phyloP scores from a whole-genome alignment of 2,113 vertebrate species.

The Gopherus flavomarginatus region DNA sequence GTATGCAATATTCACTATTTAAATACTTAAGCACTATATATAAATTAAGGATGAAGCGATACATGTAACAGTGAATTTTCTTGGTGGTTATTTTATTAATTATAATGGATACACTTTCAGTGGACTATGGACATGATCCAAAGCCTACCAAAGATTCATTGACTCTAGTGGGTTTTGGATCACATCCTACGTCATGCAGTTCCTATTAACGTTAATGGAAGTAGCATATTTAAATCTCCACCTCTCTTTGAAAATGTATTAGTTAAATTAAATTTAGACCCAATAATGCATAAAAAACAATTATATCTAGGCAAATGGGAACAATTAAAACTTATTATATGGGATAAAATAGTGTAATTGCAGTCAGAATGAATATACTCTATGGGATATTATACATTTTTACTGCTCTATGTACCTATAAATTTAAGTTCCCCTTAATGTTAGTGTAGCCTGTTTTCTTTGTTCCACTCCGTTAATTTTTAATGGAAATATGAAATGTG shows the following conservation, averaged over 20 bases:
- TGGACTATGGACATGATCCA: not conserved
- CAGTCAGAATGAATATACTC: not conserved
- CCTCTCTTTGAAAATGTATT: not conserved
- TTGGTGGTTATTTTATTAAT: not conserved
- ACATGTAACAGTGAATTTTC: not conserved
- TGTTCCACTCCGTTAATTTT: not conserved
- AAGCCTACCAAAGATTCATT: not conserved
- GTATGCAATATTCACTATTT: accelerated
- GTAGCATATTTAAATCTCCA: not conserved
- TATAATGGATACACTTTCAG: not conserved
- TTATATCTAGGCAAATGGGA: not conserved
- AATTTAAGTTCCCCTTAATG: not conserved
- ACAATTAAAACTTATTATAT: not conserved
- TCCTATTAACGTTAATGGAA: not conserved
- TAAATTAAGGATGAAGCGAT: not conserved
- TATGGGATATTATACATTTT: not conserved
- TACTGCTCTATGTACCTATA: not conserved
- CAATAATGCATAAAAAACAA: not conserved
- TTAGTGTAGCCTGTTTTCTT: not conserved
- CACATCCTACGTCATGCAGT: too few relatives aligned
- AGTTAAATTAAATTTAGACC: not conserved
- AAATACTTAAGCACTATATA: accelerated
- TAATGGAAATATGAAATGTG: not conserved
- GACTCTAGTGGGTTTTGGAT: not conserved
- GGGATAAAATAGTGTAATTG: not conserved